Base-by-base conservation (phyloP, 2,888 invertebrate species). In the Pseudanteris insignis region DNA sequence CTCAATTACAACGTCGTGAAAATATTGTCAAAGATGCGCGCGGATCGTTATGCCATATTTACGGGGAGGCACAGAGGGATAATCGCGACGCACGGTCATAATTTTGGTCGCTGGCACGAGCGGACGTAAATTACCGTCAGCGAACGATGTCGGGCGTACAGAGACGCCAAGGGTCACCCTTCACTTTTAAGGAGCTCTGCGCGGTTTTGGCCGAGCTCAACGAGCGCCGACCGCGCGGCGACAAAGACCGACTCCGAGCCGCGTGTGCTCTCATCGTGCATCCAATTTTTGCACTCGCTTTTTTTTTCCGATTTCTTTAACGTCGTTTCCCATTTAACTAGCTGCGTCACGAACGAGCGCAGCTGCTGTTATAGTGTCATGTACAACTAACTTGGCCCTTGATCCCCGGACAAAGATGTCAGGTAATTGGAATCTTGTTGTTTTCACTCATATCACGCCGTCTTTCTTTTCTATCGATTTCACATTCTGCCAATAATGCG, bases 71-170 rank as follows among this genome's bases (percentile, higher is more conserved):
- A 47, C 51, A 43, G 51, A 51, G 67, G 67, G 64, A 68, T 65
- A 66, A 69, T 70, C 61, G 66, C 68, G 66, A 66, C 67, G 60
- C 46, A 62, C 66, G 64, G 51, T 68, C 65, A 65, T 69, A 71
- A 69, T 68, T 71, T 71, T 65, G 57, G 66, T 53, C 60, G 67
- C 62, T 63, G 67, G 65, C 67, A 68, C 66, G 68, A 64, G 60
- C 64, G 65, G 41, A 58, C 60, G 66, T 71, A 71, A 71, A 71
- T 70, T 67, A 69, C 65, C 63, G 64, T 46, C 60, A 44, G 41
- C 33, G 58, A 54, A 53, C 58, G 58, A 50, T 44, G 63, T 51
- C 53, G 47, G 46, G 43, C 21, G 50, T 40, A 47, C 41, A 36
- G 41, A 33, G 26, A 37, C 48, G 13, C 9, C 38, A 37, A 47